Percentiles rank a stretch among this genome's conserved stretches.
Evolutionary conservation across 1,140 invertebrate genomes (phyloP).

Genomic region (Hirudo medicinalis): DNA sequence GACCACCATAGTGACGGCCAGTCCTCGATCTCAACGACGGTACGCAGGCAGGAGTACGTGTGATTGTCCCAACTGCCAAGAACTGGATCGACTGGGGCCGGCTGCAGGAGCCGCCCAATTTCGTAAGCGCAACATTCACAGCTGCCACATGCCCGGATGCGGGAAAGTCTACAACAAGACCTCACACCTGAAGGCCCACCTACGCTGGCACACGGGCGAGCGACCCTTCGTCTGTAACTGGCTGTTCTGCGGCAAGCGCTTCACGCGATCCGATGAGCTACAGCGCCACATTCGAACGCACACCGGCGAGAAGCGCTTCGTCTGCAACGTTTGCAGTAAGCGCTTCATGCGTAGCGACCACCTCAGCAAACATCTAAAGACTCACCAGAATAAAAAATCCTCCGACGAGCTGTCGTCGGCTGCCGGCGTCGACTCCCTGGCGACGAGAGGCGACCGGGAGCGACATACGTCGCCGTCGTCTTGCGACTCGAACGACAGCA

Average conservation of each 20-base stretch:
- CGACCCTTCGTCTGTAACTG: constrained; percentile 59
- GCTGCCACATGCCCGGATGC: constrained; percentile 92
- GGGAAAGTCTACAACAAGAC: constrained; percentile 78
- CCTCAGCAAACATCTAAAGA: constrained; percentile 39
- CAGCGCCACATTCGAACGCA: constrained; percentile 76
- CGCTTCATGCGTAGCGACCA: constrained; percentile 72
- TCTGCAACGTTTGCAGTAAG: constrained; percentile 67
- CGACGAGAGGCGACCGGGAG: background rate
- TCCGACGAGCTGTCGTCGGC: constrained; percentile 4
- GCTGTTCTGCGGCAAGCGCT: constrained; percentile 71
- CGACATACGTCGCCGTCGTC: background rate
- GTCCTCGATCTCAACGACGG: constrained; percentile 20
- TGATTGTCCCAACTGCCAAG: constrained; percentile 83
- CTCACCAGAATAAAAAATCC: constrained; percentile 29
- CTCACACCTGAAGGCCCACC: constrained; percentile 57
- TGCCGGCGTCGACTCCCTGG: background rate
- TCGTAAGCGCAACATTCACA: constrained; percentile 59
- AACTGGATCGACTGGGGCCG: constrained; percentile 22
- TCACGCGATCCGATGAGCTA: constrained; percentile 84
- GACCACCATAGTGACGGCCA: background rate
- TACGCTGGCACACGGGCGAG: constrained; percentile 44
- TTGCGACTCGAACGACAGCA: constrained; percentile 6
- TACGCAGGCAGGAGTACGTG: constrained; percentile 48
- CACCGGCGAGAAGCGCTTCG: constrained; percentile 89
- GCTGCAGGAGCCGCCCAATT: constrained; percentile 6